Conservation (phyloP, 2,888 invertebrate genomes). For the Leucozona laternaria region DNA sequence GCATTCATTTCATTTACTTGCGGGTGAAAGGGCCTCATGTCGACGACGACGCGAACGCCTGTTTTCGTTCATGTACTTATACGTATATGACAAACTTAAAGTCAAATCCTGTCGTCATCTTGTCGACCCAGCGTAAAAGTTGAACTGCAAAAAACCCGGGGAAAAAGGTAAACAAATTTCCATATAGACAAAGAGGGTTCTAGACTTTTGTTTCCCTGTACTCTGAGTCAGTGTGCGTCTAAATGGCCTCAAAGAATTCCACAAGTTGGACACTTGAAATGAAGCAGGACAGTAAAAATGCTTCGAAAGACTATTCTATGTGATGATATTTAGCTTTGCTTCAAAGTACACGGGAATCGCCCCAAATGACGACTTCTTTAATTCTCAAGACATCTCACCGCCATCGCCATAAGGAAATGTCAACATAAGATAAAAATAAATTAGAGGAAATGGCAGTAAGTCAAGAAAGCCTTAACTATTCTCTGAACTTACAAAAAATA, state of each 20-base stretch:
- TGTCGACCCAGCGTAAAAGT: constrained; percentile 42
- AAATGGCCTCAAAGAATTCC: constrained; percentile 59
- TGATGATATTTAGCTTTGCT: constrained; percentile 1
- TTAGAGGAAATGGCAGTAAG: constrained; percentile 51
- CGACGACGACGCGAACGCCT: constrained; percentile 47
- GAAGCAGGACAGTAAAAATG: constrained; percentile 10
- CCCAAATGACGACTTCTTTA: constrained; percentile 8
- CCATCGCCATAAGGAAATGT: constrained; percentile 22
- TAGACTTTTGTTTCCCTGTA: constrained; percentile 40
- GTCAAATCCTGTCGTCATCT: constrained; percentile 57
- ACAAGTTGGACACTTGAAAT: constrained; percentile 63
- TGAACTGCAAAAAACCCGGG: constrained; percentile 19
- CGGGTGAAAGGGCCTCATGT: constrained; percentile 43
- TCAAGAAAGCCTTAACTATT: constrained; percentile 35
- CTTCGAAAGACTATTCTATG: constrained; percentile 18
- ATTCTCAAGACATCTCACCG: constrained; percentile 12
- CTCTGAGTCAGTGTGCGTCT: constrained; percentile 33
- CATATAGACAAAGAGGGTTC: constrained; percentile 48
- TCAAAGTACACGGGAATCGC: constrained; percentile 27
- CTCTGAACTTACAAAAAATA: constrained; percentile 35
- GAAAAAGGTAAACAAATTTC: constrained; percentile 41
- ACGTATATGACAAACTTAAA: constrained; percentile 55
- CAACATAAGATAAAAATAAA: constrained; percentile 52
- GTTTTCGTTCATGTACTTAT: constrained; percentile 32
- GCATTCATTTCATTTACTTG: constrained; percentile 62